Percentiles rank a stretch among this genome's conserved stretches.
These are phyloP conservation scores for Apodemus agrarius DNA, from an alignment of 2,797 vertebrate genomes.

Conservation along the genomic window DNA sequence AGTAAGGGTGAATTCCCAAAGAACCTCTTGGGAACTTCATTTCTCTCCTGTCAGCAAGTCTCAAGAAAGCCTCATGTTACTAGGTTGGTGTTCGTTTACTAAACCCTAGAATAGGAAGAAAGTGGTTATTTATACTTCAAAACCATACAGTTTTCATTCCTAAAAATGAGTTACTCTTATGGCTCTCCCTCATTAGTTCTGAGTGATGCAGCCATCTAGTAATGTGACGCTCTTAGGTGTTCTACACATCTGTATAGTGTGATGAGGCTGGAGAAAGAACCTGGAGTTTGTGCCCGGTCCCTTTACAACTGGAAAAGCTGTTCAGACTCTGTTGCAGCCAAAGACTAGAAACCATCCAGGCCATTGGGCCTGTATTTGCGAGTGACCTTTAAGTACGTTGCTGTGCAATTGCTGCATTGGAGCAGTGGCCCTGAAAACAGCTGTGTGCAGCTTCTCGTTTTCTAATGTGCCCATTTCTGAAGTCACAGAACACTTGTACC, in stretches of 20 bases:
- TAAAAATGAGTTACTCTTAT: conserved; percentile 63
- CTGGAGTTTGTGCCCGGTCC: not conserved
- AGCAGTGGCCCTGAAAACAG: not conserved
- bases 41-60: conserved; percentile 42
- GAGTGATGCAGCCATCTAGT: not conserved
- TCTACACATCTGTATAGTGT: not conserved
- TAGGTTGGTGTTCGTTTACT: conserved; percentile 46
- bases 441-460: not conserved
- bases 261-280: not conserved
- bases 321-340: not conserved
- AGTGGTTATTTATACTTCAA: conserved; percentile 39
- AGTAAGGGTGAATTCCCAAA: conserved; percentile 18
- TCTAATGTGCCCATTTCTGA: not conserved
- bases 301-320: not conserved
- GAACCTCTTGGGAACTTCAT: conserved; percentile 23
- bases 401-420: not conserved
- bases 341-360: not conserved
- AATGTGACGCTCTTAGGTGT: conserved; percentile 11
- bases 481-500: not conserved
- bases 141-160: conserved; percentile 18
- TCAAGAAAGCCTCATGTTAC: conserved; percentile 51
- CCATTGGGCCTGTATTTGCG: not conserved
- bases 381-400: not conserved
- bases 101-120: conserved; percentile 25
- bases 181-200: conserved; percentile 37